Base-by-base conservation (phyloP, 2,888 invertebrate genomes). In the Noctua janthe region DNA sequence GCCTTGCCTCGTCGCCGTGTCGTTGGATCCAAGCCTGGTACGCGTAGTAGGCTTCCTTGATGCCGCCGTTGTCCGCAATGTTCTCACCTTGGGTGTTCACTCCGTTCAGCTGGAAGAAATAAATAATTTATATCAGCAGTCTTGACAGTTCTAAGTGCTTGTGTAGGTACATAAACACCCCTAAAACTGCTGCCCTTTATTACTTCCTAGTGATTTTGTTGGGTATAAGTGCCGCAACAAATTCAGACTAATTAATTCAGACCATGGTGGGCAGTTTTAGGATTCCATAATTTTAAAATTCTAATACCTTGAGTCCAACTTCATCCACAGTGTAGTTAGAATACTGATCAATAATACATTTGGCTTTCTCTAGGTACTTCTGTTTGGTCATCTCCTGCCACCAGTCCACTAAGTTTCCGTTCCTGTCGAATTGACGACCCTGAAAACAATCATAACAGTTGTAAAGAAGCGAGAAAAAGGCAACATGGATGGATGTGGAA, bases 51-150 rank as follows among this genome's bases (percentile, higher is more conserved):
- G 99, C 98, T 93, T 99, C 98, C 93, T 99, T 99, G 86, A 99
- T 98, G 1, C 99, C 99, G 4, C 99, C 99, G 93, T 99, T 99
- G 94, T 99, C 99, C 0, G 99, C 99, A 80, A 99, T 99, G 94
- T 99, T 99, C 94, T 99, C 99, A 23, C 99, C 99, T 95, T 99
- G 99, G 0, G 99, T 99, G 92, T 98, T 98, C 81, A 99, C 98
- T 74, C 99, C 99, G 92, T 99, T 99, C 76, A 99, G 94, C 99
- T 99, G 94, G 35, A 69, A 69, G n/a, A 47, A n/a, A 59, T 23
- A 47, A n/a, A 59, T 23, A 5, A 5, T 59, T 59, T 5, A 59
- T n/a, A n/a, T 59, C n/a, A 59, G 59, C 13, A 59, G n/a, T 54
- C 59, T 59, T 59, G n/a, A 13, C 11, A n/a, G 59, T n/a, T 23